Base-by-base conservation (phyloP, 2,797 vertebrate species). In the Gallinago stenura region DNA sequence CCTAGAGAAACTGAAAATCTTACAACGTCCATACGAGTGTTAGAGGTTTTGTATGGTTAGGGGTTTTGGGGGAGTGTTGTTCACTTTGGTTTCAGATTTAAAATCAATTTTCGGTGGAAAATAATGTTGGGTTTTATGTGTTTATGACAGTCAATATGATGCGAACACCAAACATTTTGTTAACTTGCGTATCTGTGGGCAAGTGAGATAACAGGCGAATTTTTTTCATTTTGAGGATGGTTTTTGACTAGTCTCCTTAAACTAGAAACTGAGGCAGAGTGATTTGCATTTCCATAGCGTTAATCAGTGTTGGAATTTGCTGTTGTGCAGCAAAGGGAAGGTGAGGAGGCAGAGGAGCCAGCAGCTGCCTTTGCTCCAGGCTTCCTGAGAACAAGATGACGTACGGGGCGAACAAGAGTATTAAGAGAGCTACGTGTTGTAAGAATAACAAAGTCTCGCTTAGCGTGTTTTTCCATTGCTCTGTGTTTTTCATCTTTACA, bases 101-200 rank as follows among this genome's bases (percentile, higher is more conserved):
- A 62, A 43, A 92, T n/a, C 30, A 58, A 20, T 14, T 72, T 80
- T 65, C 65, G 15, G 10, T 9, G 50, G 41, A 58, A 57, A 26
- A 51, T 4, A 20, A 2, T 19, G 15, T 25, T 65, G 41, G 4
- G 4, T 2, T 81, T 86, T 46, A 57, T 19, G 6, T 10, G 88
- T 51, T 24, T 62, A 2, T 37, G 18, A 5, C 31, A 9, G 6
- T 26, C 31, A 4, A 0, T 33, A 3, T 8, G 51, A 2, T 33
- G 58, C 62, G 30, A 53, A 53, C 51, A 60, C 19, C 54, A 62
- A 2, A 8, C 7, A 5, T 21, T 15, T 6, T 15, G 46, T 46
- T 79, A 21, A 33, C 30, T 68, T 4, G 1, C 28, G 4, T 30
- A 4, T 46, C 58, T 31, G 12, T 69, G 6, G 18, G 51, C 26